Base-by-base conservation (phyloP, 2,113 vertebrate genomes). In the Prunella himalayana region DNA sequence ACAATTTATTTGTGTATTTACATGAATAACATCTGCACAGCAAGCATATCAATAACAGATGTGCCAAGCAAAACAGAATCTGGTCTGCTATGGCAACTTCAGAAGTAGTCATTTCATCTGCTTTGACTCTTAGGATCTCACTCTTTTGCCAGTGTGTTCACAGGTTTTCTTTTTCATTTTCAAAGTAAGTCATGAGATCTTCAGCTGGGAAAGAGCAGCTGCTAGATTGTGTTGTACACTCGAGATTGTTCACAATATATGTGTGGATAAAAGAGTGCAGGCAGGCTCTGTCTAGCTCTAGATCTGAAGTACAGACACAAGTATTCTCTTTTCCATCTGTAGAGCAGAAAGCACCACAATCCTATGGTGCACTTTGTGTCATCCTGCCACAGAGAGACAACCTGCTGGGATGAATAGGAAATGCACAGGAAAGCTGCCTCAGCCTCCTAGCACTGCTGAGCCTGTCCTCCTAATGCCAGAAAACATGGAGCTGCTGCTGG, bases 331-430 rank as follows among this genome's bases (percentile, higher is more conserved):
- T 71, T 56, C 68, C 64, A 84, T 63, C 76, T 80, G 35, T 45
- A 53, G 33, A 54, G 50, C 14, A 82, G 66, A 54, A 60, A 93
- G 23, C 42, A 56, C 33, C 76, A 57, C 64, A 57, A 19, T 49
- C 65, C 85, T 49, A 39, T 1, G 0, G 71, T 50, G 39, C 42
- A 31, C 70, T 82, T 91, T 21, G 10, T 11, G 47, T 64, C 75
- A 71, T 53, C 72, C 70, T 79, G 45, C 57, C 77, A 89, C 57
- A 79, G 53, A 95, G 50, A 88, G 76, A 66, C 37, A 84, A 49
- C 91, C 85, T 90, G 95, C 92, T 96, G 92, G 64, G 89, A 83
- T 94, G 92, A 88, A 92, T 82, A 90, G 82, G 78, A 92, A 96
- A 97, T 80, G 61, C 76, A 73, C 5, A 88, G 61, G 70, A 91